Base-by-base conservation (phyloP, 2,797 vertebrate genomes). In the Schizopygopsis pylzovi region DNA sequence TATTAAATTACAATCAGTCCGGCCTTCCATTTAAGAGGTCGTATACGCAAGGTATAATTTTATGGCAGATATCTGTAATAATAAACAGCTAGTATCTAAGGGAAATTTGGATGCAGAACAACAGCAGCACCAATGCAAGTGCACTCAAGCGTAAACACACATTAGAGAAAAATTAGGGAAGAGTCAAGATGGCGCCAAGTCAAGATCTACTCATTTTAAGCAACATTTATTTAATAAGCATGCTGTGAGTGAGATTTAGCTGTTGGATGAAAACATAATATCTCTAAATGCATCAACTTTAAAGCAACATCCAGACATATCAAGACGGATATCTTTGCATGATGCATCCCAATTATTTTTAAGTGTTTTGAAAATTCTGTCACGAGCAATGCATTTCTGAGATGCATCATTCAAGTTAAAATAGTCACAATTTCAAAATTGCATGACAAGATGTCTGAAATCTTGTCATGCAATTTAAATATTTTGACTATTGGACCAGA, bases 1-100 rank as follows among this genome's bases (percentile, higher is more conserved):
- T 54, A 77, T 56, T 56, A 39, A 22, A 20, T 77, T 77, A 56
- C n/a, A 41, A 56, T 77, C 75, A 77, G 52, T 54, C 6, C 28
- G 6, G 49, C 56, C 11, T 41, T 77, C 20, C 18, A 56, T 22
- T 77, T 10, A 77, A 49, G 33, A 56, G 11, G 75, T 56, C 11
- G 56, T 7, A 56, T n/a, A 16, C 4, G 33, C 75, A n/a, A 39
- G 52, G 20, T 59, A 52, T 77, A 41, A 41, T 77, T 56, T 77
- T 59, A 59, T n/a, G 12, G 75, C 39, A 15, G 33, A 56, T 56
- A n/a, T 39, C 20, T 56, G 75, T 39, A 39, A 75, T 33, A 52
- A 75, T 28, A 52, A 49, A 77, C 28, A 37, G 16, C 4, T 20
- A 18, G 28, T 37, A 37, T 18, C 28, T 22, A 76, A 54, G 49